Percentiles rank a stretch among this genome's conserved stretches.
phyloP scores from a whole-genome alignment of 2,797 vertebrate species.

The Pitangus sulphuratus region DNA sequence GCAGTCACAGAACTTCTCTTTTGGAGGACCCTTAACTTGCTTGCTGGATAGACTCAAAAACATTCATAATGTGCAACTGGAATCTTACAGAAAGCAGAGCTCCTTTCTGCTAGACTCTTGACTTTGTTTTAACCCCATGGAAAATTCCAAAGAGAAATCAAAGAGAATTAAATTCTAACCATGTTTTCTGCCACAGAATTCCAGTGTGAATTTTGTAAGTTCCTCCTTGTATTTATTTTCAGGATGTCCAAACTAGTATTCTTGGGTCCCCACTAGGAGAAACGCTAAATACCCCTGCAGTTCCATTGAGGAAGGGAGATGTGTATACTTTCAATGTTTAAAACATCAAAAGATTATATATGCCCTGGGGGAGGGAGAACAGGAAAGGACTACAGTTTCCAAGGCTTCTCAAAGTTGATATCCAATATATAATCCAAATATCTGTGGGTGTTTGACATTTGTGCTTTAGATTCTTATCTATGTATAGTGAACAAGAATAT shows the following conservation, averaged over 20 bases:
- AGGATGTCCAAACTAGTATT: background rate
- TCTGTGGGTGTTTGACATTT: background rate
- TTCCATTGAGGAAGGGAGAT: background rate
- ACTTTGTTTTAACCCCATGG: background rate
- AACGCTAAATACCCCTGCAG: background rate
- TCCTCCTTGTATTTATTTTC: background rate
- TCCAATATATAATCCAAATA: background rate
- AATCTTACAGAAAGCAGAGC: background rate
- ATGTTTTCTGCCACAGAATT: background rate
- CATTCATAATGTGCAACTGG: background rate
- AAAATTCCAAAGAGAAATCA: background rate
- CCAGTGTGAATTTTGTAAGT: fast-evolving
- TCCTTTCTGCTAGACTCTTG: background rate
- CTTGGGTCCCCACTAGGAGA: background rate
- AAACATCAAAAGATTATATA: background rate
- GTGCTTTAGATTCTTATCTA: background rate
- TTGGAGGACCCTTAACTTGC: background rate
- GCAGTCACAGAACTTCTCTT: background rate
- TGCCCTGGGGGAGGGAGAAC: background rate
- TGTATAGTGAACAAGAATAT: background rate
- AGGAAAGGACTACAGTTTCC: background rate
- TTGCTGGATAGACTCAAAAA: background rate
- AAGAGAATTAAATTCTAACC: background rate
- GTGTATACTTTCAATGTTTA: background rate
- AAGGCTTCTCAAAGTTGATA: background rate